Evolutionary conservation across 2,888 invertebrate genomes (phyloP).

Genomic region (Cheiracanthium punctorium): DNA sequence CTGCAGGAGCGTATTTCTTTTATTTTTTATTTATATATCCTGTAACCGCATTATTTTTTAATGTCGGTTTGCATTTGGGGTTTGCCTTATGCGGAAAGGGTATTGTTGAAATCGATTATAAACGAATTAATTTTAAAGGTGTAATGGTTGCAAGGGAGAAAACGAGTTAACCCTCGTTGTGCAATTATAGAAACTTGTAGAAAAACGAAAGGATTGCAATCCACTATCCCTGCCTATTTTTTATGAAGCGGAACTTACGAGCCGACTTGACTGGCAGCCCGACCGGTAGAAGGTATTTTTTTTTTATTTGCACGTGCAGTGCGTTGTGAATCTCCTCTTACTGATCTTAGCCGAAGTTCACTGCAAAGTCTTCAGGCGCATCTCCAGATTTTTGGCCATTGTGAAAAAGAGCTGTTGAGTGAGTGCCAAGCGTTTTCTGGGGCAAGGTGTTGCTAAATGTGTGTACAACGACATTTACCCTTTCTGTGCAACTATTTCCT

Average conservation of each 20-base stretch:
- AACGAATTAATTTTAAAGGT: too few species aligned
- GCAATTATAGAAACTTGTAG: too few species aligned
- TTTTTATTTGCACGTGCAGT: background rate
- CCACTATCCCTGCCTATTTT: background rate
- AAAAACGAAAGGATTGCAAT: background rate
- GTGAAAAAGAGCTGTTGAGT: background rate
- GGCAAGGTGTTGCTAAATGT: conserved; percentile 56
- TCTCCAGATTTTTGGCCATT: background rate
- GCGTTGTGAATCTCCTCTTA: background rate
- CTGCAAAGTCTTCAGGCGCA: conserved; percentile 1
- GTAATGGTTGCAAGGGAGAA: too few species aligned
- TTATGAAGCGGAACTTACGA: background rate
- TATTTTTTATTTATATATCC: too few species aligned
- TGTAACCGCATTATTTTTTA: too few species aligned
- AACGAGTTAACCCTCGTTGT: too few species aligned
- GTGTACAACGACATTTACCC: conserved; percentile 10
- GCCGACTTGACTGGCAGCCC: background rate
- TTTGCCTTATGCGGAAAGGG: too few species aligned
- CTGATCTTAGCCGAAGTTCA: background rate
- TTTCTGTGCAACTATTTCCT: background rate
- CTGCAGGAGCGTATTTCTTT: too few species aligned
- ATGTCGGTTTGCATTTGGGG: too few species aligned
- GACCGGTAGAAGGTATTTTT: background rate
- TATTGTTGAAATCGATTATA: too few species aligned
- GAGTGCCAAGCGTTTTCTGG: conserved; percentile 39